Percentiles rank a stretch among this genome's conserved stretches.
These are phyloP conservation scores for Phengaris arion DNA, from an alignment of 2,888 invertebrate genomes.

Conservation along the genomic window DNA sequence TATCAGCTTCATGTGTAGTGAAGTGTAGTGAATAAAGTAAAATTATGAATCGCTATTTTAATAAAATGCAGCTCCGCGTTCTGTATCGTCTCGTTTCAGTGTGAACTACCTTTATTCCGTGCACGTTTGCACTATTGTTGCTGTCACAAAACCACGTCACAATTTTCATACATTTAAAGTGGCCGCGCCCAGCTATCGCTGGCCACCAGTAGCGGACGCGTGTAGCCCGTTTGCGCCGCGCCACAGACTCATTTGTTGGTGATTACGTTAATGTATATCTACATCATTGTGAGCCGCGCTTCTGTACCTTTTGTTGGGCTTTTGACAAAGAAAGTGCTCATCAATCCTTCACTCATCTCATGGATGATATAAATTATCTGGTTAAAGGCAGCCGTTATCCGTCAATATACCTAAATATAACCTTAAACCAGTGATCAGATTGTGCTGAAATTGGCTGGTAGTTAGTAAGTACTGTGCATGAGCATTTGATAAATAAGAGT, in stretches of 20 bases:
- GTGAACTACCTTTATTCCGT: too few relatives aligned
- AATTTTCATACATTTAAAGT: too few relatives aligned
- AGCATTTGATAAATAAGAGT: too few relatives aligned
- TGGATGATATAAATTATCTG: constrained; percentile 1
- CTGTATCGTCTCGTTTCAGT: too few relatives aligned
- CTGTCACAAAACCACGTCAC: too few relatives aligned
- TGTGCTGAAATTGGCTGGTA: too few relatives aligned
- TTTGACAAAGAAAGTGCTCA: constrained; percentile 6
- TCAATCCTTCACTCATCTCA: background rate
- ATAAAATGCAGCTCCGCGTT: too few relatives aligned
- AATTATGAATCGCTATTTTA: too few relatives aligned
- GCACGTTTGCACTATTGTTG: too few relatives aligned
- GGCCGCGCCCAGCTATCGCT: background rate
- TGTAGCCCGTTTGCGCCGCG: background rate
- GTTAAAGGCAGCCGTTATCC: background rate
- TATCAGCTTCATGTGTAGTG: too few relatives aligned
- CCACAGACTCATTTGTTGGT: background rate
- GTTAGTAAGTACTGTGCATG: too few relatives aligned
- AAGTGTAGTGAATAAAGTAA: too few relatives aligned
- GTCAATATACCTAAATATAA: background rate
- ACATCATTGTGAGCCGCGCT: background rate
- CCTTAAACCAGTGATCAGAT: background rate
- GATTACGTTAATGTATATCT: constrained; percentile 22
- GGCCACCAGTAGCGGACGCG: background rate
- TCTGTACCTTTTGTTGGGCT: constrained; percentile 6